Base-by-base conservation (phyloP, 1,140 invertebrate species). In the Hypsibius dujardini region DNA sequence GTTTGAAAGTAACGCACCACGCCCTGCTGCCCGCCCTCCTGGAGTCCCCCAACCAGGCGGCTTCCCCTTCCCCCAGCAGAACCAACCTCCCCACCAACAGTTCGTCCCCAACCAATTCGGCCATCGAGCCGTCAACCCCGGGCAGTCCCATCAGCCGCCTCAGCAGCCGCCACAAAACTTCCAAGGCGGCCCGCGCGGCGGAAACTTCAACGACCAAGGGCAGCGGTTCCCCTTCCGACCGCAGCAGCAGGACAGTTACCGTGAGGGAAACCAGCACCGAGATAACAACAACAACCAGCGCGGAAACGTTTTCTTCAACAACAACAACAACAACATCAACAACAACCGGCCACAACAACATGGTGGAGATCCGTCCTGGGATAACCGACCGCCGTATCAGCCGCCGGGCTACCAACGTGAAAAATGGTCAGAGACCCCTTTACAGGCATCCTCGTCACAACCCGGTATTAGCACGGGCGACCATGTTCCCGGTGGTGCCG, bases 1-100 rank as follows among this genome's bases (percentile, higher is more conserved):
- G 50, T 56, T 56, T 56, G 50, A 56, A n/a, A 56, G n/a, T 56
- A 56, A 56, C 50, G 50, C 50, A 56, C 50, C 50, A 56, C 50
- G 50, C 50, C 28, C 28, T 28, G 28, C 28, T 28, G 28, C 28
- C 28, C 28, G 28, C 28, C 28, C 28, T 28, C 28, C 28, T 28
- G 28, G 28, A 28, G 28, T 28, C 28, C 28, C 28, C 28, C 28
- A 28, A 28, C 28, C 28, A 28, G 28, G 28, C 28, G 28, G 28
- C 28, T 28, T 28, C 28, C 28, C 28, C 28, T 56, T n/a, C 7
- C n/a, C n/a, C 50, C 50, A n/a, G n/a, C 50, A 7, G 7, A 56
- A 12, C 7, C 7, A 56, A 56, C 50, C 50, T 56, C 50, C 50
- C 50, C 7, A 7, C n/a, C 7, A 7, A 12, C 50, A 7, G 50